phyloP scores from a whole-genome alignment of 1,140 invertebrate genomes.

The Drosophila simulans region DNA sequence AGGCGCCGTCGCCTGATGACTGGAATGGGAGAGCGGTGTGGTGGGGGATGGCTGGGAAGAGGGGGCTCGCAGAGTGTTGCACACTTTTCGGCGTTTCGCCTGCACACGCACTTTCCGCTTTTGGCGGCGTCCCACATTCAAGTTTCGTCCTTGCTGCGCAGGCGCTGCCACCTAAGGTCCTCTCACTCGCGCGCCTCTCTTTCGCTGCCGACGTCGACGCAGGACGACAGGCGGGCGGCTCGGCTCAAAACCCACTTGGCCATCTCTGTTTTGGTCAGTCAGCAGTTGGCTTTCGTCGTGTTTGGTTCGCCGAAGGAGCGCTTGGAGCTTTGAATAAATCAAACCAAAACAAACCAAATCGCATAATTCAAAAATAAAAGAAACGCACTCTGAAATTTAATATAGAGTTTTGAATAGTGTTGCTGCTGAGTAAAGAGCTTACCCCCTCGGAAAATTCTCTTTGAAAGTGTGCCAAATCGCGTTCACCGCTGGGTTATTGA shows the following conservation, averaged over 20 bases:
- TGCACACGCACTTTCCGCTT: slow-evolving; percentile 78
- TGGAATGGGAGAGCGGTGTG: not conserved
- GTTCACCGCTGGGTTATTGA: slow-evolving; percentile 4
- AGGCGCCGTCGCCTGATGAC: slow-evolving; percentile 14
- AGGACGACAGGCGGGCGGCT: slow-evolving; percentile 26
- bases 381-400: slow-evolving; percentile 12
- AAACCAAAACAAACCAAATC: slow-evolving; percentile 30
- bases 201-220: slow-evolving; percentile 52
- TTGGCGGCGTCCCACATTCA: slow-evolving; percentile 81
- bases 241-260: slow-evolving; percentile 77
- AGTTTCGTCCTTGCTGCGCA: slow-evolving; percentile 25
- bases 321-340: slow-evolving; percentile 32
- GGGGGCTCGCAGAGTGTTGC: slow-evolving; percentile 67
- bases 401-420: slow-evolving; percentile 6
- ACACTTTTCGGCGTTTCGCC: slow-evolving; percentile 80
- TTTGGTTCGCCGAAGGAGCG: slow-evolving; percentile 73
- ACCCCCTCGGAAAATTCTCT: not conserved
- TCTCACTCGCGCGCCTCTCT: slow-evolving; percentile 48
- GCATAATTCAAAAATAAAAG: slow-evolving; percentile 15
- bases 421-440: not conserved
- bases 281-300: slow-evolving; percentile 84
- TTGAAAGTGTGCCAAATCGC: slow-evolving; percentile 36
- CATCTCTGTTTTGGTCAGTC: slow-evolving; percentile 85
- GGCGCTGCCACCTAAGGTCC: slow-evolving; percentile 59
- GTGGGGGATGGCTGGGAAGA: not conserved